These are phyloP conservation scores for Acronicta aceris DNA, from an alignment of 2,888 invertebrate genomes.

Conservation along the genomic window DNA sequence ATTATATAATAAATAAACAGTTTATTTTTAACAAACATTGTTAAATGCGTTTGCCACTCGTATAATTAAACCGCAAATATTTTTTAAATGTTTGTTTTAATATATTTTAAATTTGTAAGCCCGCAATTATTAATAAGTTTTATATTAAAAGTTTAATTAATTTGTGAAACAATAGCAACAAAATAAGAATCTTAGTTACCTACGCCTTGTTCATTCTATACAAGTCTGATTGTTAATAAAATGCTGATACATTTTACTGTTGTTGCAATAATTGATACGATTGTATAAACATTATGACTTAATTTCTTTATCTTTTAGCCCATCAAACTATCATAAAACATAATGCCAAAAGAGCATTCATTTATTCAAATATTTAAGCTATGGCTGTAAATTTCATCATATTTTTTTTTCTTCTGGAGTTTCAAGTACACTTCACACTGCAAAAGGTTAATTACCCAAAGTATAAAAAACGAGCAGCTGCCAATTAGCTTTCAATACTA, in stretches of 20 bases:
- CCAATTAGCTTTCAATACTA: conserved; percentile 59
- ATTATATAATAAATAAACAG: conserved; percentile 21
- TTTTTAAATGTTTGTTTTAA: not conserved
- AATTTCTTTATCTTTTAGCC: conserved; percentile 19
- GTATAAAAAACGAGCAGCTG: conserved; percentile 63
- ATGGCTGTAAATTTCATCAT: conserved; percentile 22
- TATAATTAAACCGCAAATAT: conserved; percentile 10
- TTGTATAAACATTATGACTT: conserved; percentile 33
- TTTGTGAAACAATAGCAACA: not conserved
- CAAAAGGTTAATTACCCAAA: conserved; percentile 63
- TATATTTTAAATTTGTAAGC: not conserved
- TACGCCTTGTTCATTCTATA: too few species aligned
- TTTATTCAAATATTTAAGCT: conserved; percentile 43
- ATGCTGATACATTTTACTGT: too few species aligned
- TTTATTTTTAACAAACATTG: conserved; percentile 4
- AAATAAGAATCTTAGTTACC: not conserved
- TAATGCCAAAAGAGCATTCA: conserved; percentile 41
- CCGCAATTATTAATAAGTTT: conserved; percentile 9
- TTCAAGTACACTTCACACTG: conserved; percentile 53
- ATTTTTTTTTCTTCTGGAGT: conserved; percentile 31
- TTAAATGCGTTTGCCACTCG: conserved; percentile 7
- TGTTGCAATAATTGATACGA: not conserved
- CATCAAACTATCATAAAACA: conserved; percentile 24
- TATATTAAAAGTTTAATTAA: not conserved
- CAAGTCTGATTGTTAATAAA: too few species aligned